Evolutionary conservation across 2,113 vertebrate genomes (phyloP), one percentile per base, ranked within the genome.

Genomic region (Grallaria varia): DNA sequence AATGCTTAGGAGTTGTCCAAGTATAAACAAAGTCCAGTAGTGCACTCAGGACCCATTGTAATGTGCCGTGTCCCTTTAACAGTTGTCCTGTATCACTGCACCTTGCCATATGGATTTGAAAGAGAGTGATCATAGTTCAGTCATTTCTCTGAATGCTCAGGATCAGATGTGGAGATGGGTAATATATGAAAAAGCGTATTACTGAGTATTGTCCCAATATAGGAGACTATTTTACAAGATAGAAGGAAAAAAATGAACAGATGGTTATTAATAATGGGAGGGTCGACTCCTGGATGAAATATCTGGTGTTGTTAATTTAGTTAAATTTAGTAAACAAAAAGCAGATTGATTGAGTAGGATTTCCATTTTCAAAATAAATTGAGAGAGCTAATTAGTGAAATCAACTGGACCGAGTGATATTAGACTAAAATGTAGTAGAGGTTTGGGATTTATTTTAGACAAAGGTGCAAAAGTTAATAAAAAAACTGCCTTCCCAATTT

Each of bases 261-360:
- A 73, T 95, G 75, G 86, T 90, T 95, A 92, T 92, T 96, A 92
- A 85, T 96, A 95, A 90, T 0, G 2, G 86, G 58, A 80, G 62
- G 89, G 87, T 91, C 60, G 0, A 27, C 77, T 87, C 78, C 90
- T 94, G 92, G 81, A 84, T 91, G 74, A 93, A 95, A 81, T 95
- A 93, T 84, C 85, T 92, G 89, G 93, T 90, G 82, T 33, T 88
- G 75, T 95, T 95, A 91, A 92, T 85, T 87, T 84, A 66, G 84
- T 85, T 96, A 93, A 95, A 85, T 92, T 90, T 90, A 93, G 91
- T 92, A 95, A 96, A 95, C 88, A 93, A 90, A 92, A 92, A 82
- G 58, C 67, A 90, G 91, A 88, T 90, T 85, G 66, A 93, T 91
- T 91, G 89, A 95, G 88, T 93, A 94, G 83, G 67, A 90, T 96